These are phyloP conservation scores for Periphyllus acericola DNA, from an alignment of 2,888 invertebrate genomes.

Conservation along the genomic window DNA sequence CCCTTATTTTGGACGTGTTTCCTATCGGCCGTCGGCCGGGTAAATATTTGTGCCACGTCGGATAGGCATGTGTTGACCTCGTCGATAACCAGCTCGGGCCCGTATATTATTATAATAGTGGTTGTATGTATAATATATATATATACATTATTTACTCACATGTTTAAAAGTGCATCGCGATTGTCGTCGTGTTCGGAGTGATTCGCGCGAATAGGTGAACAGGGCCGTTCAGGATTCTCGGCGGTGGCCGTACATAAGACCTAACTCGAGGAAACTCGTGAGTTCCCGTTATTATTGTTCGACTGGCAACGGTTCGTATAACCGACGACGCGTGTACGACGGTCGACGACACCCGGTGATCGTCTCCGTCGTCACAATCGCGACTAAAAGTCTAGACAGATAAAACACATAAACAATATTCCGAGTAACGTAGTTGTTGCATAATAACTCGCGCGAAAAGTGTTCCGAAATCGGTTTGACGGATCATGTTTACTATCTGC, in stretches of 20 bases:
- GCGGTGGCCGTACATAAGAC: too few relatives aligned
- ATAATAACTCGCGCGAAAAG: not conserved
- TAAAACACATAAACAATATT: constrained; percentile 3
- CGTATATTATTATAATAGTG: not conserved
- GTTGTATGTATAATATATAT: not conserved
- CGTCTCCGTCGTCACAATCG: constrained; percentile 3
- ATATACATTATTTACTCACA: not conserved
- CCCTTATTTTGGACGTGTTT: constrained; percentile 55
- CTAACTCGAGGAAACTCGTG: too few relatives aligned
- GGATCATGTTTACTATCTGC: not conserved
- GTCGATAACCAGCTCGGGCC: not conserved
- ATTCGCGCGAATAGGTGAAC: too few relatives aligned
- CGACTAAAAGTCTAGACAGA: constrained; percentile 28
- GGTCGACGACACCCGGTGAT: too few relatives aligned
- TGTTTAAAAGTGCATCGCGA: not conserved
- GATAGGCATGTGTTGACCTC: constrained; percentile 44
- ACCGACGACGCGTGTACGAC: too few relatives aligned
- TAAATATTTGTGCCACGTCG: constrained; percentile 47
- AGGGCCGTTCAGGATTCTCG: too few relatives aligned
- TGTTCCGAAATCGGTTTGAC: not conserved
- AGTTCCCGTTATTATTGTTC: too few relatives aligned
- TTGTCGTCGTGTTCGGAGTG: too few relatives aligned
- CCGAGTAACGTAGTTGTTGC: not conserved
- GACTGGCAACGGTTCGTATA: too few relatives aligned
- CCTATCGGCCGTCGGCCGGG: constrained; percentile 32